Conservation (phyloP, 2,888 invertebrate species). For the Sesamia inferens region DNA sequence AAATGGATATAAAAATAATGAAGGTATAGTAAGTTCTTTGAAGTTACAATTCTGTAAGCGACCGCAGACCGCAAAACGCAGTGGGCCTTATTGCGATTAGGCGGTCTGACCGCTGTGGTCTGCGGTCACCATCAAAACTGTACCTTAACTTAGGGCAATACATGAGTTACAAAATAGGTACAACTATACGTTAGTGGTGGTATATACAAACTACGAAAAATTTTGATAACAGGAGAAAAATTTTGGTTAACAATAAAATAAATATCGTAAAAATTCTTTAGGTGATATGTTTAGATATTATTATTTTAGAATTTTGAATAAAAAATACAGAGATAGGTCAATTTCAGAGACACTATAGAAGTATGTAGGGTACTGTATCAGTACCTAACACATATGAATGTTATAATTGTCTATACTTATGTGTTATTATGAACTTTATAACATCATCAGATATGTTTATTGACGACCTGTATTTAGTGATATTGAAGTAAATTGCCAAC, state of each 20-base stretch:
- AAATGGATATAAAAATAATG: constrained; percentile 60
- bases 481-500: not conserved
- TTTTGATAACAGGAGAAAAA: constrained; percentile 38
- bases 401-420: not conserved
- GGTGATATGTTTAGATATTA: constrained; percentile 68
- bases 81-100: not conserved
- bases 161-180: constrained; percentile 58
- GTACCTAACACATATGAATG: not conserved
- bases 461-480: constrained; percentile 1
- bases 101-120: not conserved
- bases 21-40: constrained; percentile 32
- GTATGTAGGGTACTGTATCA: not conserved
- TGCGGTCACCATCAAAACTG: not conserved
- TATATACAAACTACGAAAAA: constrained; percentile 52
- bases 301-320: constrained; percentile 41
- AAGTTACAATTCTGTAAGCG: constrained; percentile 5
- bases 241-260: constrained; percentile 43
- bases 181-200: constrained; percentile 24
- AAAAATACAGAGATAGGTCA: constrained; percentile 29
- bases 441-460: constrained; percentile 38
- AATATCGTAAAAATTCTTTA: constrained; percentile 67
- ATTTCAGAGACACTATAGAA: not conserved
- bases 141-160: constrained; percentile 35
- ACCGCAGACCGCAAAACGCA: not conserved
- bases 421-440: not conserved